Evolutionary conservation across 1,140 invertebrate species (phyloP), one percentile per base, ranked within the genome.

Genomic region (Brachionus rubens): DNA sequence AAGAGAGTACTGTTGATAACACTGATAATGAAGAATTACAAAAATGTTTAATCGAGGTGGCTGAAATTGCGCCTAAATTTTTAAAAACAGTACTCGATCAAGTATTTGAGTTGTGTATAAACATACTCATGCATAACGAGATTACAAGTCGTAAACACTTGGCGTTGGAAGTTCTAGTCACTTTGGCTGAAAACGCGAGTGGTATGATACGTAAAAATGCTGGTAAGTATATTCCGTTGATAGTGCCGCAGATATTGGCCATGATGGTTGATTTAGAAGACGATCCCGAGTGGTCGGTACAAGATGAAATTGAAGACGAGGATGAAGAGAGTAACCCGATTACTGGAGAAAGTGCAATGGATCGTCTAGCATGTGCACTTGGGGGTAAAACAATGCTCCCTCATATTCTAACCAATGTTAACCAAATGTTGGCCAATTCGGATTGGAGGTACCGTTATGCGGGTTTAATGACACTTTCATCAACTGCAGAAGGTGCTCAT

Each of bases 241-340:
- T 87, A 40, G 90, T 96, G 16, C 90, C 91, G 0, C 86, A 93
- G 70, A 88, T 96, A 68, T 85, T 99, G 48, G 89, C 91, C 81
- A 92, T 98, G 90, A 98, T 99, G 96, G 93, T 94, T 10, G 94
- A 98, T 80, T 84, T 99, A 46, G 95, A 98, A 30, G 94, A 98
- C 21, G 92, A 96, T 78, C 88, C 90, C 30, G 90, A 92, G 40
- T 96, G 94, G 92, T 87, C 90, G 6, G 83, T 88, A 41, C 87
- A 87, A 48, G 91, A 92, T 82, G 82, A 82, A 59, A 79, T 81
- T 21, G 90, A 91, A 79, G 87, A 91, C 28, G 84, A 88, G 36
- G 91, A 92, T 77, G 91, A 93, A 33, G 75, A 76, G 14, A 76
- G 75, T 24, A 65, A 76, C 47, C 52, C 75, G n/a, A 91, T 95